These are phyloP conservation scores for Cordylochernes scorpioides DNA, from an alignment of 2,888 invertebrate genomes.

Conservation along the genomic window DNA sequence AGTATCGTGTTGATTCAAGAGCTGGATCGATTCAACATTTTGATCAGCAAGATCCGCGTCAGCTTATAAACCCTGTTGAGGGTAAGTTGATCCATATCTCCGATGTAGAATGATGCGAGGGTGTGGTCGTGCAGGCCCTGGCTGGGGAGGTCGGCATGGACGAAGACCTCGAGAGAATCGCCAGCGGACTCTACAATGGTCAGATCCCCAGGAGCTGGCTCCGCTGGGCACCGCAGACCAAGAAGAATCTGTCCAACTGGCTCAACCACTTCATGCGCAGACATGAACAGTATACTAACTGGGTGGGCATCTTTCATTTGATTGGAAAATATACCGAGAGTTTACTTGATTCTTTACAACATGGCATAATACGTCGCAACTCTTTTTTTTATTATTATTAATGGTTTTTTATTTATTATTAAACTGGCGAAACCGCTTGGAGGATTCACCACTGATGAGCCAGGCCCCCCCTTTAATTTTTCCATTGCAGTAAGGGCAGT, in stretches of 20 bases:
- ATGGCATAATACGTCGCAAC: no score
- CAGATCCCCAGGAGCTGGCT: slow-evolving; percentile 54
- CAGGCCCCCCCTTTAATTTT: no score
- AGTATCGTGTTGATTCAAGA: slow-evolving; percentile 62
- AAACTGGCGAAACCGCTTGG: no score
- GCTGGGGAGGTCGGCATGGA: slow-evolving; percentile 84
- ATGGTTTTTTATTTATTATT: no score
- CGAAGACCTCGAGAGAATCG: slow-evolving; percentile 48
- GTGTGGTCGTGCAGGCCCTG: slow-evolving; percentile 32
- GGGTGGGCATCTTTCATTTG: no score
- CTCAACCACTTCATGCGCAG: slow-evolving; percentile 52
- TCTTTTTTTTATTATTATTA: no score
- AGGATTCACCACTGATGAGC: no score
- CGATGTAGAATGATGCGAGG: no score
- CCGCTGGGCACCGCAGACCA: slow-evolving; percentile 50
- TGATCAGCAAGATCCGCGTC: slow-evolving; percentile 38
- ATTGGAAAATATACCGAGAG: no score
- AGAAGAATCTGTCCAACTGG: slow-evolving; percentile 62
- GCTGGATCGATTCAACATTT: slow-evolving; percentile 54
- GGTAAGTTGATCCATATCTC: no score
- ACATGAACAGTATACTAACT: slow-evolving; percentile 41
- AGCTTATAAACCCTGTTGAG: slow-evolving; percentile 45
- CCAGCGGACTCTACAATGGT: slow-evolving; percentile 55
- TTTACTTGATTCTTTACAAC: no score
- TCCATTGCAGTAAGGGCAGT: no score